Conservation (phyloP, 2,113 vertebrate species). For the Petroica traversi region DNA sequence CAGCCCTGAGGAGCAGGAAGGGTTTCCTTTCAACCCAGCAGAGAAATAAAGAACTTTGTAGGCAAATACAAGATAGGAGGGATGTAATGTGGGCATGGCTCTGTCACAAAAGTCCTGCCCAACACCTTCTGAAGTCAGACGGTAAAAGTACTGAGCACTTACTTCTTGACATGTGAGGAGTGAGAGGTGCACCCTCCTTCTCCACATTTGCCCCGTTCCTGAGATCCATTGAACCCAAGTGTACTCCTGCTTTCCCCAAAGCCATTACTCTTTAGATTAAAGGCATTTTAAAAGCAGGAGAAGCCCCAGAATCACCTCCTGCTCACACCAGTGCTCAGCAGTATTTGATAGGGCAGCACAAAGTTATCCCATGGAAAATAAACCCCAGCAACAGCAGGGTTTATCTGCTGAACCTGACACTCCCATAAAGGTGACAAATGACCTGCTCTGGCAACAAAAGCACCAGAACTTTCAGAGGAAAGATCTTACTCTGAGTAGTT, state of each 20-base stretch:
- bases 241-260: not conserved
- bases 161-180: not conserved
- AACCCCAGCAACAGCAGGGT: constrained; percentile 62
- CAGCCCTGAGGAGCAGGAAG: not conserved
- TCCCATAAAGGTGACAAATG: constrained; percentile 47
- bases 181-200: not conserved
- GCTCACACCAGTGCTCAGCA: not conserved
- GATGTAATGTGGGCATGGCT: not conserved
- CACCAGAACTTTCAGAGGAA: not conserved
- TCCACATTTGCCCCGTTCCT: not conserved
- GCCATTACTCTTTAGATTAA: not conserved
- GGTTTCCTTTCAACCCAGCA: not conserved
- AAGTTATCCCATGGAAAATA: constrained; percentile 75
- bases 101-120: not conserved
- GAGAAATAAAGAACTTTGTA: not conserved
- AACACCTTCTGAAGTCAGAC: not conserved
- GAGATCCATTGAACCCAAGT: not conserved
- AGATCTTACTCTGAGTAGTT: not conserved
- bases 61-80: not conserved
- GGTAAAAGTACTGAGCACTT: not conserved
- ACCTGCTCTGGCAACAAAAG: constrained; percentile 19
- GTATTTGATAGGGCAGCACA: constrained; percentile 37
- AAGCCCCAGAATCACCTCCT: not conserved
- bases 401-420: constrained; percentile 60
- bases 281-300: not conserved